phyloP scores from a whole-genome alignment of 2,888 invertebrate species.

The Smittia aterrima region DNA sequence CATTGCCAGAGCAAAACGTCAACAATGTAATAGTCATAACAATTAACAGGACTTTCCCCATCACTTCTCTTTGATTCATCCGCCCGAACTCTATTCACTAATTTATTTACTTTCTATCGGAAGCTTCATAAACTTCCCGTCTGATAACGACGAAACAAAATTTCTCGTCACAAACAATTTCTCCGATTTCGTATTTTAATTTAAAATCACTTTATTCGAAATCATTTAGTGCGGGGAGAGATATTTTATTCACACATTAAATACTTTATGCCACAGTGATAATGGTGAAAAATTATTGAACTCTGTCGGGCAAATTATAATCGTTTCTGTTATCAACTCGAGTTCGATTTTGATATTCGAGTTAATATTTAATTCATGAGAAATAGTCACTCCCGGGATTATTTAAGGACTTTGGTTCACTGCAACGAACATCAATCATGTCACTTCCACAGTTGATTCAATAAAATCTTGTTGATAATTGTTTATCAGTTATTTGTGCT shows the following conservation, averaged over 20 bases:
- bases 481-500: too few species aligned
- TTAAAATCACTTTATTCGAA: background rate
- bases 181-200: background rate
- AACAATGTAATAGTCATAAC: background rate
- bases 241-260: constrained; percentile 14
- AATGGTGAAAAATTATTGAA: constrained; percentile 26
- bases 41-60: background rate
- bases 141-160: constrained; percentile 15
- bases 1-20: background rate
- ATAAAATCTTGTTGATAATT: too few species aligned
- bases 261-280: constrained; percentile 17
- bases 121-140: constrained; percentile 9
- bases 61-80: background rate
- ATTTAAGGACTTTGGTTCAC: too few species aligned
- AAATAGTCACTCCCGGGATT: too few species aligned
- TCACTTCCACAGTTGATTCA: too few species aligned
- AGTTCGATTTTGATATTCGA: too few species aligned
- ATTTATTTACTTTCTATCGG: constrained; percentile 12
- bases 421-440: too few species aligned
- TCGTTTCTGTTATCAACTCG: background rate
- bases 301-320: constrained; percentile 24
- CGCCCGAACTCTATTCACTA: background rate
- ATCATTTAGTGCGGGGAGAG: background rate
- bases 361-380: too few species aligned
- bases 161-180: background rate